Evolutionary conservation across 2,113 vertebrate genomes (phyloP).

Genomic region (Carassius carassius): DNA sequence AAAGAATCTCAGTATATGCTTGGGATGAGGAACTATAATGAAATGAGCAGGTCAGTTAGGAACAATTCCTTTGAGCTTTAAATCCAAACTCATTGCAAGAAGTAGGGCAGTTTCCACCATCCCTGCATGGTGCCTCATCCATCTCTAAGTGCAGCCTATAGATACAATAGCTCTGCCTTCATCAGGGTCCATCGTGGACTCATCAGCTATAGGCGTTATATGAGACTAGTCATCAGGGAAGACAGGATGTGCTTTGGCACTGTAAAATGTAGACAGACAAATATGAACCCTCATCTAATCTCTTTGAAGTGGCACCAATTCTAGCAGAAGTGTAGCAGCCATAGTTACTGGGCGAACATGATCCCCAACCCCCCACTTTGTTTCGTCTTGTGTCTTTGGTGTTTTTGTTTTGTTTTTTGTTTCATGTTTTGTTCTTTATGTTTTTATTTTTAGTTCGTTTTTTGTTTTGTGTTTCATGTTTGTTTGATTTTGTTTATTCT

Average conservation of each 20-base stretch:
- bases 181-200: background rate
- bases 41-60: background rate
- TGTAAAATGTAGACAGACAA: conserved; percentile 19
- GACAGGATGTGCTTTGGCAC: background rate
- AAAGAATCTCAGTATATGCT: background rate
- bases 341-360: background rate
- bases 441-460: background rate
- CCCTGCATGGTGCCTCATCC: conserved; percentile 61
- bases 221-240: background rate
- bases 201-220: conserved; percentile 14
- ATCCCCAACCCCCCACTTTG: background rate
- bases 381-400: background rate
- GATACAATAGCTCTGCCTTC: conserved; percentile 56
- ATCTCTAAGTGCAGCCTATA: conserved; percentile 66
- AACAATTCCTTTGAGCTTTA: conserved; percentile 26
- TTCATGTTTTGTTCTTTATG: background rate
- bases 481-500: background rate
- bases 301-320: conserved; percentile 28
- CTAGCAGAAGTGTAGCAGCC: background rate
- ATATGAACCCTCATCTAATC: conserved; percentile 12
- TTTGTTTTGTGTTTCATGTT: too few relatives aligned
- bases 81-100: conserved; percentile 28
- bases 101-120: conserved; percentile 49
- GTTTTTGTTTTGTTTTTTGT: background rate
- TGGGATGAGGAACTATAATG: background rate